Base-by-base conservation (phyloP, 1,140 invertebrate species). In the Palaemon carinicauda region DNA sequence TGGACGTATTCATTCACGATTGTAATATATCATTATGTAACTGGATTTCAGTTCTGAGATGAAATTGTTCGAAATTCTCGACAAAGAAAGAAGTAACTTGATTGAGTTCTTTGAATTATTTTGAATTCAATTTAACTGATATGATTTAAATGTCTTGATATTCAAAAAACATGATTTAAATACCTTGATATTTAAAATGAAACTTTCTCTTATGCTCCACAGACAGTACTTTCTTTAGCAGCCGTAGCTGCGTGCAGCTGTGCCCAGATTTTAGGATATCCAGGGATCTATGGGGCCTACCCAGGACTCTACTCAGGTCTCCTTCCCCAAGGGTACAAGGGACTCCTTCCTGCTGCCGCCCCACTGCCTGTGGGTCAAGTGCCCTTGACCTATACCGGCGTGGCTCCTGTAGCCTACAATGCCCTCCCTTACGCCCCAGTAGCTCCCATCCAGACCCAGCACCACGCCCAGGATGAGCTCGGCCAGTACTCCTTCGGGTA, bases 401-500 rank as follows among this genome's bases (percentile, higher is more conserved):
- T n/a, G n/a, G n/a, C n/a, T n/a, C n/a, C 10, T 60, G 12, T 29
- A 73, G 27, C 3, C 21, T 17, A 31, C 69, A 19, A 73, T 24
- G 15, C 75, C 51, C 9, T 53, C 75, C 3, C 75, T 27, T 27
- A 53, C 53, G 29, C 83, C 9, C 83, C 83, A 17, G n/a, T n/a
- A n/a, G n/a, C n/a, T n/a, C n/a, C n/a, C n/a, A n/a, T 86, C 77
- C 77, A 80, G 1, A 80, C 83, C 31, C 65, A 73, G 33, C 73
- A 80, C 50, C 83, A 86, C 27, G 77, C 83, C 0, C 83, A 80
- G 51, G 83, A 86, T 15, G 83, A 80, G 52, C 14, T 80, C 9
- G 83, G 83, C 5, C 83, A 86, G 77, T 86, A 86, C 75, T 80
- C 83, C 77, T 86, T 86, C 65, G 77, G 83, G 3, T 80, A 71